These are phyloP conservation scores for Diploscapter pachys DNA, from an alignment of 1,140 invertebrate species.

Conservation along the genomic window DNA sequence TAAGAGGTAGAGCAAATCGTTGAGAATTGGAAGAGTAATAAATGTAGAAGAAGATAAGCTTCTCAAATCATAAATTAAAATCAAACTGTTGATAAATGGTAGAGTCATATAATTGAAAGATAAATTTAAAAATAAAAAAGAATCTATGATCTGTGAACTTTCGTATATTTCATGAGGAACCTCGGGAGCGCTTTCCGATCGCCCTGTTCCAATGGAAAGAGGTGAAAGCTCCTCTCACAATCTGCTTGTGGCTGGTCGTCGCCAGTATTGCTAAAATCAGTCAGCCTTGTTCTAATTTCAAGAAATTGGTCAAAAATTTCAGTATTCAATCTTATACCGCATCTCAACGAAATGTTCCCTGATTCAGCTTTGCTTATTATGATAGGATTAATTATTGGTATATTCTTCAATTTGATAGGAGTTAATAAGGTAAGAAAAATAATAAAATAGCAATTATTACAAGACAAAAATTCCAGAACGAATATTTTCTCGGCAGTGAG, in stretches of 20 bases:
- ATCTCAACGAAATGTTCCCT: slow-evolving; percentile 40
- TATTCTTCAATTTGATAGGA: slow-evolving; percentile 35
- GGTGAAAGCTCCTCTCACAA: slow-evolving; percentile 36
- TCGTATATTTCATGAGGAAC: neutral
- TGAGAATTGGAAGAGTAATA: no score
- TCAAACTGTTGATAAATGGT: no score
- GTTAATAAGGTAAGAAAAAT: slow-evolving; percentile 22
- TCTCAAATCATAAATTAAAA: no score
- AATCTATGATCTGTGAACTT: no score
- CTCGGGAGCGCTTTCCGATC: slow-evolving; percentile 24
- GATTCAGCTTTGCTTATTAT: slow-evolving; percentile 42
- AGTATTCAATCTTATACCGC: slow-evolving; percentile 38
- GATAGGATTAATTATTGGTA: slow-evolving; percentile 40
- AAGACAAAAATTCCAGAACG: slow-evolving; percentile 10
- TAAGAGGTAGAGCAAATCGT: no score
- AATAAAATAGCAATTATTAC: neutral
- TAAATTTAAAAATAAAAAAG: no score
- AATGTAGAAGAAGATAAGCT: no score
- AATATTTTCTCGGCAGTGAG: slow-evolving; percentile 43
- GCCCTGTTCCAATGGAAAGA: slow-evolving; percentile 30
- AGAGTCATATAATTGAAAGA: no score
- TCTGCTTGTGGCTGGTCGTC: slow-evolving; percentile 34
- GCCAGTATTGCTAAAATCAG: slow-evolving; percentile 40
- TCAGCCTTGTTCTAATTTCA: slow-evolving; percentile 21
- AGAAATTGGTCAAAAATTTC: neutral